phyloP scores from a whole-genome alignment of 2,888 invertebrate species.

The Eristalis pertinax region DNA sequence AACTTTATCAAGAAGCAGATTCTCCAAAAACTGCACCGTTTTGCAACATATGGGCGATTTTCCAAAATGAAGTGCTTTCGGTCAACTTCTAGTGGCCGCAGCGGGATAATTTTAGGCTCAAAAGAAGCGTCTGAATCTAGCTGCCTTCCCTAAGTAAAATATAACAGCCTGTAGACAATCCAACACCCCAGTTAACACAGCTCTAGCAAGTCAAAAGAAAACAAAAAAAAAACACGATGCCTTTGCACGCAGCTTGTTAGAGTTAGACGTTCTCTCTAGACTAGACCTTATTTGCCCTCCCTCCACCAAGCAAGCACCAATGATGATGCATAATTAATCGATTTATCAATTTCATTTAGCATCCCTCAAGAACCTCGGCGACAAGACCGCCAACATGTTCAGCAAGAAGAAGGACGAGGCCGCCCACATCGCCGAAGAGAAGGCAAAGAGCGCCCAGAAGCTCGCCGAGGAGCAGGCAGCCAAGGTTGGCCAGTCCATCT shows the following conservation, averaged over 20 bases:
- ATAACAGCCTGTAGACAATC: no score
- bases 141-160: no score
- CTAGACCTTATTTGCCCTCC: not conserved
- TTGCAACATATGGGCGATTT: no score
- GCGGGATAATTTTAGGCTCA: no score
- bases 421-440: conserved; percentile 85
- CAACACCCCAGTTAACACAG: no score
- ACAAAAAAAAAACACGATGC: not conserved
- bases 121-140: no score
- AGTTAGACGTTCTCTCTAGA: conserved; percentile 15
- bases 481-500: conserved; percentile 84
- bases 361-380: conserved; percentile 87
- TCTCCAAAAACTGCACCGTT: no score
- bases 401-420: conserved; percentile 88
- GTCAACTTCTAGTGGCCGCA: no score
- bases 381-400: conserved; percentile 87
- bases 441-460: conserved; percentile 84
- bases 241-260: conserved; percentile 46
- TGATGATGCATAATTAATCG: not conserved
- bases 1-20: no score
- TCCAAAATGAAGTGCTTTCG: no score
- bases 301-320: not conserved
- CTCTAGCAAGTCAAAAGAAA: not conserved
- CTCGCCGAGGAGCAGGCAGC: conserved; percentile 85
- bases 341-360: conserved; percentile 81